Percentiles rank a stretch among this genome's conserved stretches.
phyloP scores from a whole-genome alignment of 92 coral and sea anemone species.

The Phenganax subtilis region DNA sequence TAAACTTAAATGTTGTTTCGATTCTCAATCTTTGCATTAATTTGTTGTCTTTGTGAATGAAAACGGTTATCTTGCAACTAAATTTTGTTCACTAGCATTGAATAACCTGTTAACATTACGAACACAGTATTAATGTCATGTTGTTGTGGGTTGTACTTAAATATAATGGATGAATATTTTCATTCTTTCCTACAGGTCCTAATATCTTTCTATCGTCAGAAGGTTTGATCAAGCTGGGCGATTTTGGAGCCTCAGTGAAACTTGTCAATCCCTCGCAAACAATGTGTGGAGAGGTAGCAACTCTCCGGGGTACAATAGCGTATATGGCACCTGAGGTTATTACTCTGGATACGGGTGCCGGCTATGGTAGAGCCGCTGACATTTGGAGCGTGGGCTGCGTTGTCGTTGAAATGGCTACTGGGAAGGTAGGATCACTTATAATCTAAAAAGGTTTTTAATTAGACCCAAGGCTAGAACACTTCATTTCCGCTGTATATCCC shows the following conservation, averaged over 20 bases:
- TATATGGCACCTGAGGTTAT: slow-evolving; percentile 99
- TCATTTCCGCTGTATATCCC: too few relatives aligned
- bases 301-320: slow-evolving; percentile 93
- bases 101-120: too few relatives aligned
- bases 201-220: slow-evolving; percentile 85
- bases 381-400: slow-evolving; percentile 98
- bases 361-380: slow-evolving; percentile 96
- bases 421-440: slow-evolving; percentile 64
- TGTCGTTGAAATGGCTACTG: slow-evolving; percentile 97
- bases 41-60: too few relatives aligned
- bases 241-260: slow-evolving; percentile 92
- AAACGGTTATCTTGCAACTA: too few relatives aligned
- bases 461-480: too few relatives aligned
- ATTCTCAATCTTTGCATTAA: too few relatives aligned
- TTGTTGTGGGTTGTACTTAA: too few relatives aligned
- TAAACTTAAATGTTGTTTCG: too few relatives aligned
- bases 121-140: too few relatives aligned
- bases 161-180: background rate
- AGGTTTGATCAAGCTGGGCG: slow-evolving; percentile 92
- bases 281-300: slow-evolving; percentile 85
- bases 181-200: slow-evolving; percentile 61
- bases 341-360: slow-evolving; percentile 95
- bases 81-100: too few relatives aligned
- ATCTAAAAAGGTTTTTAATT: too few relatives aligned
- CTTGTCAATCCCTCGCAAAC: slow-evolving; percentile 84